Evolutionary conservation across 2,113 vertebrate species (phyloP).

Genomic region (Rhombomys opimus): DNA sequence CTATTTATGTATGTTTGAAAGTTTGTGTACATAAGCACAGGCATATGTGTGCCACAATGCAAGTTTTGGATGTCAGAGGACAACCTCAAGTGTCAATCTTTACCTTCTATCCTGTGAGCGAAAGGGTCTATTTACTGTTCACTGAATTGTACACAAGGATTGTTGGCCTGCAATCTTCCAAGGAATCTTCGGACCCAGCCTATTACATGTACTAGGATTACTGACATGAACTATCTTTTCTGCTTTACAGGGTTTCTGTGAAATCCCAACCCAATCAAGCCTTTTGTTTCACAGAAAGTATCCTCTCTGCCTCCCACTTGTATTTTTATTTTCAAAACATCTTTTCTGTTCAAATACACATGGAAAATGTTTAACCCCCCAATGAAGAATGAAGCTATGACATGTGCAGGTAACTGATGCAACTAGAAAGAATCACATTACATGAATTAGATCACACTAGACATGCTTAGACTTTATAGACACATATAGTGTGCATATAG

Average conservation of each 20-base stretch:
- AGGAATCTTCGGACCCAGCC: background rate
- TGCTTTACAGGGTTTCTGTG: background rate
- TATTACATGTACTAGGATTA: background rate
- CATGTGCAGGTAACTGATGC: background rate
- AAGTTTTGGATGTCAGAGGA: background rate
- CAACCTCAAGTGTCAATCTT: too few species aligned
- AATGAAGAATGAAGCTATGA: background rate
- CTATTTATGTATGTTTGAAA: too few species aligned
- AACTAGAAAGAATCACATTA: background rate
- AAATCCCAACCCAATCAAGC: background rate
- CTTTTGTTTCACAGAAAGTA: background rate
- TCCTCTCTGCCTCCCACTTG: background rate
- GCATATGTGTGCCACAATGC: background rate
- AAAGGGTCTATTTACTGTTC: too few species aligned
- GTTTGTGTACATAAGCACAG: background rate
- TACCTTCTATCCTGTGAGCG: background rate
- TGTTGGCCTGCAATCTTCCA: too few species aligned
- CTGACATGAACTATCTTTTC: background rate
- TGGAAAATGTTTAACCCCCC: background rate
- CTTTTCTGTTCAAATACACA: background rate
- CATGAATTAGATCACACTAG: background rate
- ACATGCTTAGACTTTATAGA: background rate
- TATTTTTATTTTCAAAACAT: background rate
- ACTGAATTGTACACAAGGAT: background rate
- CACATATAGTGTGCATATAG: too few species aligned